Evolutionary conservation across 1,140 invertebrate species (phyloP).

Genomic region (Drosophila chauvacae): DNA sequence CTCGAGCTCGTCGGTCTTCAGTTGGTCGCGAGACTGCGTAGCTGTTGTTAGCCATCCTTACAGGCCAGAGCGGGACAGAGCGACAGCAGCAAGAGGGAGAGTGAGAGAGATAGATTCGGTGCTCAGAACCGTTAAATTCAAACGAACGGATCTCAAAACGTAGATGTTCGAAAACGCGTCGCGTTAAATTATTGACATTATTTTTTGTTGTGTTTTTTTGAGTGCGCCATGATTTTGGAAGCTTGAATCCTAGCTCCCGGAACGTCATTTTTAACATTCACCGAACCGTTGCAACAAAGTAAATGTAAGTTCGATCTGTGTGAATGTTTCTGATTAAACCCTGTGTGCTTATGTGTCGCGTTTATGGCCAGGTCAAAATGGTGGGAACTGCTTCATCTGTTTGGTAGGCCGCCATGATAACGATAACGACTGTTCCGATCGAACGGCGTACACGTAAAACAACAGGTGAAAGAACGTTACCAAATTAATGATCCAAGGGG

Average conservation of each 20-base stretch:
- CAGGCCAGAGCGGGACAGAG: conserved; percentile 5
- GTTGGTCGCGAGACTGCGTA: conserved; percentile 79
- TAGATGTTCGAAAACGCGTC: background rate
- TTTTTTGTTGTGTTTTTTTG: background rate
- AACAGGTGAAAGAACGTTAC: conserved; percentile 7
- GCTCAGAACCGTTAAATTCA: conserved; percentile 16
- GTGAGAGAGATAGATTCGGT: conserved; percentile 2
- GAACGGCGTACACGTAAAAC: conserved; percentile 12
- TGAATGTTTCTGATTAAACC: conserved; percentile 6
- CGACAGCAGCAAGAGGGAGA: conserved; percentile 2
- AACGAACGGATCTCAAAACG: conserved; percentile 3
- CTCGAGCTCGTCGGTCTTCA: conserved; percentile 54
- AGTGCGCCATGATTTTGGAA: conserved; percentile 7
- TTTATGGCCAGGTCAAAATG: conserved; percentile 5
- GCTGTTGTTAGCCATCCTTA: conserved; percentile 54
- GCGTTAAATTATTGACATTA: background rate
- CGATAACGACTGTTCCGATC: conserved; percentile 2
- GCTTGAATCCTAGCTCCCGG: background rate
- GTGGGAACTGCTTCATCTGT: conserved; percentile 13
- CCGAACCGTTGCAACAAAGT: background rate
- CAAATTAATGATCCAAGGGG: conserved; percentile 18
- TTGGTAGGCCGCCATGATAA: background rate
- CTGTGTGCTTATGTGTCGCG: conserved; percentile 4
- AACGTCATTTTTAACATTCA: background rate
- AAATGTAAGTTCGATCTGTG: conserved; percentile 14